These are phyloP conservation scores for Dendrolimus punctatus DNA, from an alignment of 1,140 invertebrate genomes.

Conservation along the genomic window DNA sequence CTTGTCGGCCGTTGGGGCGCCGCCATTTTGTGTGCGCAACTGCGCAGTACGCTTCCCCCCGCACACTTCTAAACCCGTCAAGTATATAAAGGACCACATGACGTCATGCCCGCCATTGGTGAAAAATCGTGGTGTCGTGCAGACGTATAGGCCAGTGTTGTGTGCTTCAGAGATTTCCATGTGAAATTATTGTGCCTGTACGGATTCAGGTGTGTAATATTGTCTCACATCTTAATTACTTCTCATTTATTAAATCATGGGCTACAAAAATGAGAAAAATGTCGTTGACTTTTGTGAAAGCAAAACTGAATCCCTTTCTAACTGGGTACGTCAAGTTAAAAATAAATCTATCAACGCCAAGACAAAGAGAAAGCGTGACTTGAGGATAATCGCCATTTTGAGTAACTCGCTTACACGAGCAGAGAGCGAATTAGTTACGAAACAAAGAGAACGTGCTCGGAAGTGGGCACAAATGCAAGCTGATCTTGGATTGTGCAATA, in stretches of 20 bases:
- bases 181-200: constrained; percentile 42
- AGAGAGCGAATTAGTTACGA: constrained; percentile 53
- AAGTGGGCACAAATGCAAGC: constrained; percentile 66
- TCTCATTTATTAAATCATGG: constrained; percentile 44
- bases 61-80: constrained; percentile 14
- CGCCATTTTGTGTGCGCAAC: constrained; percentile 57
- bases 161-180: constrained; percentile 27
- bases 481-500: constrained; percentile 58
- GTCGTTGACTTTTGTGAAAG: constrained; percentile 67
- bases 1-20: constrained; percentile 4
- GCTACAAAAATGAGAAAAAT: constrained; percentile 60
- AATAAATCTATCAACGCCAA: constrained; percentile 58
- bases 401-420: constrained; percentile 54
- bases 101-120: constrained; percentile 46
- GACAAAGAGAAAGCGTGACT: constrained; percentile 63
- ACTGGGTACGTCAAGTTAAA: constrained; percentile 67
- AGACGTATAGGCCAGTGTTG: constrained; percentile 41
- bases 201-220: constrained; percentile 67
- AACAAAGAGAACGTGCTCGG: constrained; percentile 68
- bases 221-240: constrained; percentile 47
- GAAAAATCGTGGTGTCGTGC: constrained; percentile 30
- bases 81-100: constrained; percentile 46
- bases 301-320: constrained; percentile 63
- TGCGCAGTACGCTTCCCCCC: constrained; percentile 40
- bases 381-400: constrained; percentile 64